Percentiles rank a stretch among this genome's conserved stretches.
Evolutionary conservation across 2,113 vertebrate species (phyloP).

Genomic region (Sander vitreus): DNA sequence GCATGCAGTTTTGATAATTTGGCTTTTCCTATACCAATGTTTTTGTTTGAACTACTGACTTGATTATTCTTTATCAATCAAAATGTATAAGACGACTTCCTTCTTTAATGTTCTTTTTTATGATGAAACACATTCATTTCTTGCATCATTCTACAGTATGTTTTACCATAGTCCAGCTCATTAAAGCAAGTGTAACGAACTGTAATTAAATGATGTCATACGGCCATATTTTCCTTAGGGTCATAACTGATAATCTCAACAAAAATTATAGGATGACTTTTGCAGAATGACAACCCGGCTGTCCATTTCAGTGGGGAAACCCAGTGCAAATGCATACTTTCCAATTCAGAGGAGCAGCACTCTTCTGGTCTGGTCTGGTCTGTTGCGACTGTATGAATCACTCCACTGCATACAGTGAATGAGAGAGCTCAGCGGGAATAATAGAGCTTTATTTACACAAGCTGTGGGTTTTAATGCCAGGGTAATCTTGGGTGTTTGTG

Average conservation of each 20-base stretch:
- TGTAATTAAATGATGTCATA: background rate
- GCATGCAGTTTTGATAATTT: no score
- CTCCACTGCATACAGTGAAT: slow-evolving; percentile 63
- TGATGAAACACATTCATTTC: background rate
- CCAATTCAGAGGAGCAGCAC: slow-evolving; percentile 1
- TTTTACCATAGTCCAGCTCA: background rate
- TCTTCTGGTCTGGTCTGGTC: slow-evolving; percentile 37
- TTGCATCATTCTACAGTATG: background rate
- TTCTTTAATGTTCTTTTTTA: background rate
- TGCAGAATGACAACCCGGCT: background rate
- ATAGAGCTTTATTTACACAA: slow-evolving; percentile 65
- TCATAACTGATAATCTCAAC: background rate
- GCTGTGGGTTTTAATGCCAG: slow-evolving; percentile 72
- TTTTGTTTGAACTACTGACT: no score
- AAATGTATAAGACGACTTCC: background rate
- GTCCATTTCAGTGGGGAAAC: slow-evolving; percentile 8
- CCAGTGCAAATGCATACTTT: slow-evolving; percentile 23
- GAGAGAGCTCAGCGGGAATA: slow-evolving; percentile 65
- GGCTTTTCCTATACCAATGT: no score
- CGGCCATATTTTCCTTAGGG: background rate
- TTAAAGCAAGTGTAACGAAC: background rate
- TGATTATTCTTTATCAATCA: background rate
- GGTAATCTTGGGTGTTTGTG: slow-evolving; percentile 69
- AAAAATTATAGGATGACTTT: slow-evolving; percentile 32
- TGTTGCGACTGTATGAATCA: slow-evolving; percentile 64